Percentiles rank a stretch among this genome's conserved stretches.
phyloP scores from a whole-genome alignment of 2,797 vertebrate species.

The Pangasius sanitwongsei region DNA sequence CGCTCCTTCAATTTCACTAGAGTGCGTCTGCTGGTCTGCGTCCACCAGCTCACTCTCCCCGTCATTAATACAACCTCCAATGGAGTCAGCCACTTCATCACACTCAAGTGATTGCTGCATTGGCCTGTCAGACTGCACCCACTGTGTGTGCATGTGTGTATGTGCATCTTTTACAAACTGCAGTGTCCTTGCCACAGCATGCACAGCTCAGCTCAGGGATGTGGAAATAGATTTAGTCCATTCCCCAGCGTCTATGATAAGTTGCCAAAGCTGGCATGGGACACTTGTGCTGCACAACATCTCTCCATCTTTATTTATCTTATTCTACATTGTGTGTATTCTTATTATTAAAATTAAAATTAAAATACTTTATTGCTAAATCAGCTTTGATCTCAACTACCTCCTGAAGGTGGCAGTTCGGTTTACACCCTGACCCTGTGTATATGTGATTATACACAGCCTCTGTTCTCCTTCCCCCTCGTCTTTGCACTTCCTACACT shows the following conservation, averaged over 20 bases:
- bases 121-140: constrained; percentile 47
- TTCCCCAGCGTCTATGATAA: constrained; percentile 48
- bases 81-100: constrained; percentile 60
- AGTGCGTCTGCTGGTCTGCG: constrained; percentile 53
- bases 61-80: constrained; percentile 55
- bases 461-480: constrained; percentile 18
- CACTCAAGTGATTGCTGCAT: constrained; percentile 50
- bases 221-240: constrained; percentile 54
- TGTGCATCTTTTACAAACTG: constrained; percentile 48
- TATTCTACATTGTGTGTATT: constrained; percentile 10
- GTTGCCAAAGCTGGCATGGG: constrained; percentile 53
- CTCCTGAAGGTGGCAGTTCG: background rate
- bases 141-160: constrained; percentile 40
- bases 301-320: constrained; percentile 46
- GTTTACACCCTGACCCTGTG: background rate
- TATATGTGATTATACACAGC: background rate
- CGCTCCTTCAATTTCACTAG: constrained; percentile 56
- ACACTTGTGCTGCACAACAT: constrained; percentile 31
- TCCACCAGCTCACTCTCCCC: constrained; percentile 44
- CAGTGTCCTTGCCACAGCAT: constrained; percentile 59
- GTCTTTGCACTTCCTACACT: constrained; percentile 41
- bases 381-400: background rate
- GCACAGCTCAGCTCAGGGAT: constrained; percentile 53
- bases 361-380: background rate
- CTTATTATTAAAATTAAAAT: background rate